Evolutionary conservation across 1,140 invertebrate genomes (phyloP), one percentile per base, ranked within the genome.

Genomic region (Rhyacophila brunnea): DNA sequence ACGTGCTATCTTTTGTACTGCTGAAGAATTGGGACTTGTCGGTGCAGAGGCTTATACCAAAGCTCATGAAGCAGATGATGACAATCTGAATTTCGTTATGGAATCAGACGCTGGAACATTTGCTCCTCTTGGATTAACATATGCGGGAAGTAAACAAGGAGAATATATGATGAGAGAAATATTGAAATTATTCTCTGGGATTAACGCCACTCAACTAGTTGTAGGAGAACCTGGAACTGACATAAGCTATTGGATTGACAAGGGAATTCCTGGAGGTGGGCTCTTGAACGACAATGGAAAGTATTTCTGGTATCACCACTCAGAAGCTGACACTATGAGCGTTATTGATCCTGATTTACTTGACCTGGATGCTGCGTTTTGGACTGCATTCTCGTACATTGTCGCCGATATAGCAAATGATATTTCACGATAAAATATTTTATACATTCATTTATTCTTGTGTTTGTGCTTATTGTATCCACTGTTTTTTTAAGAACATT

Each of bases 1-100:
- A 69, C 83, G 91, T 68, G 75, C 85, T 34, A 87, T 95, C 52
- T 81, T 95, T 66, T 95, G 90, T 89, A 93, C 92, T 5, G 85
- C 82, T 0, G 92, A 95, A 80, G 92, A 94, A 74, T 67, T 83
- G 46, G 90, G 90, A 28, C 74, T 85, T 1, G 63, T 85, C 38
- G 90, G 90, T 34, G 87, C 85, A 1, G 43, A 71, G 47, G 79
- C 78, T 0, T 93, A 90, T 66, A 78, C 80, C 49, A 68, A 82
- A 47, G 56, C 62, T 1, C 86, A 89, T 64, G 71, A 74, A 65
- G 49, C 40, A 34, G 66, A 68, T 19, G 35, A 44, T 13, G 58
- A 67, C 7, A 62, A 67, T 55, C 62, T 67, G 9, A 65, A 66
- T 55, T 80, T 90, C 23, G 81, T 90, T 0, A 85, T 91, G 80